Evolutionary conservation across 2,113 vertebrate species (phyloP).

Genomic region (Aptenodytes patagonicus): DNA sequence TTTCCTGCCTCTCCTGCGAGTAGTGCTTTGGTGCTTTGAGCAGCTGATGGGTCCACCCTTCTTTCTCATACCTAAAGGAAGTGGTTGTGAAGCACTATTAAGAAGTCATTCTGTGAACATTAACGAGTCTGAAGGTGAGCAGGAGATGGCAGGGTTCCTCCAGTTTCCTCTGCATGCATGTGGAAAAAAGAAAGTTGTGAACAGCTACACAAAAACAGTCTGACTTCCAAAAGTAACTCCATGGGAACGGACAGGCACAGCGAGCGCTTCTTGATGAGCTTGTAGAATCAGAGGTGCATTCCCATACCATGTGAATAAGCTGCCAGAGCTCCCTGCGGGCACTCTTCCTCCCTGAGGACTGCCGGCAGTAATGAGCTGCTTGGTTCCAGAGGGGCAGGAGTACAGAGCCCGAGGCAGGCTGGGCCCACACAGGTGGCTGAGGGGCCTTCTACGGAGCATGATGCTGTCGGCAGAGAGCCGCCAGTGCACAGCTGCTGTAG

Average conservation of each 20-base stretch:
- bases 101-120: background rate
- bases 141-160: background rate
- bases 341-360: background rate
- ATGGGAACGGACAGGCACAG: background rate
- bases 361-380: background rate
- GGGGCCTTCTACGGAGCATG: background rate
- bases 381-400: background rate
- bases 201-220: background rate
- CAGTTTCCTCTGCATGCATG: background rate
- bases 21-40: background rate
- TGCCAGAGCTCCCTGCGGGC: background rate
- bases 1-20: background rate
- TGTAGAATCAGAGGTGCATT: background rate
- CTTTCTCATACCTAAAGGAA: background rate
- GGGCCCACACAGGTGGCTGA: background rate
- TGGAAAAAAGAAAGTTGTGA: background rate
- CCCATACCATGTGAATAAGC: background rate
- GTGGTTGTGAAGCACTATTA: background rate
- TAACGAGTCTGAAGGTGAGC: background rate
- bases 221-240: background rate
- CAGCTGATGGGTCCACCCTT: background rate
- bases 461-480: rapidly evolving
- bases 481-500: background rate
- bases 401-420: background rate
- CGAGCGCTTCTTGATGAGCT: background rate